These are phyloP conservation scores for Limonius californicus DNA, from an alignment of 1,140 invertebrate species.

Conservation along the genomic window DNA sequence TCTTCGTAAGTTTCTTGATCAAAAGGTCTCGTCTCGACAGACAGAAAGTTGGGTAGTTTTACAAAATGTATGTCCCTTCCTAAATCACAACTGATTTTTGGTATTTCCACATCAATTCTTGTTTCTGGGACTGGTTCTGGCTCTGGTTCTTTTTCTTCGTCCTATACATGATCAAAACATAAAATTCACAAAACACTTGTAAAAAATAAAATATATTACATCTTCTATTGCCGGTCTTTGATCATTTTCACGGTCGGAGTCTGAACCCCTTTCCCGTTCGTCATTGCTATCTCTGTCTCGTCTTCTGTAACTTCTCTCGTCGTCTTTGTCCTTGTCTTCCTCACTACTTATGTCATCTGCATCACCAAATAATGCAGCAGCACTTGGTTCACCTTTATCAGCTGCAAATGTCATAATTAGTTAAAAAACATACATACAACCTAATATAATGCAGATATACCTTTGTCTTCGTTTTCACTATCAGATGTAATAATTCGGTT, in stretches of 20 bases:
- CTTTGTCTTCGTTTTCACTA: conserved; percentile 10
- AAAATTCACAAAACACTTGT: no score
- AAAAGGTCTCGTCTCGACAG: conserved; percentile 90
- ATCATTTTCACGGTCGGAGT: conserved; percentile 51
- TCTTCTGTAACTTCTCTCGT: conserved; percentile 41
- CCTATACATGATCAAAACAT: no score
- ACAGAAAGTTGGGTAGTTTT: conserved; percentile 90
- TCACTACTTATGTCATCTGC: conserved; percentile 87
- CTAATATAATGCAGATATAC: conserved; percentile 8
- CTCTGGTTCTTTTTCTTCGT: conserved; percentile 59
- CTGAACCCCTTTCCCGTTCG: conserved; percentile 32
- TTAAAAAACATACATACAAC: no score
- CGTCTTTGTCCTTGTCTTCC: conserved; percentile 60
- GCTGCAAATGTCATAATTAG: background rate
- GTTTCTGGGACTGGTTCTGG: conserved; percentile 84
- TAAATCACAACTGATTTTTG: conserved; percentile 88
- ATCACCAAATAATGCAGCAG: conserved; percentile 84
- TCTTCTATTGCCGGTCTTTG: conserved; percentile 33
- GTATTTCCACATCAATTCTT: conserved; percentile 93
- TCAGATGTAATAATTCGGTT: background rate
- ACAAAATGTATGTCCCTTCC: conserved; percentile 93
- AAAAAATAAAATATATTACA: no score
- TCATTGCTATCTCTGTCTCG: conserved; percentile 43
- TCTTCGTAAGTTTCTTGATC: conserved; percentile 95
- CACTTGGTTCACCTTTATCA: conserved; percentile 53